These are phyloP conservation scores for Plectropomus leopardus DNA, from an alignment of 2,113 vertebrate species.

Conservation along the genomic window DNA sequence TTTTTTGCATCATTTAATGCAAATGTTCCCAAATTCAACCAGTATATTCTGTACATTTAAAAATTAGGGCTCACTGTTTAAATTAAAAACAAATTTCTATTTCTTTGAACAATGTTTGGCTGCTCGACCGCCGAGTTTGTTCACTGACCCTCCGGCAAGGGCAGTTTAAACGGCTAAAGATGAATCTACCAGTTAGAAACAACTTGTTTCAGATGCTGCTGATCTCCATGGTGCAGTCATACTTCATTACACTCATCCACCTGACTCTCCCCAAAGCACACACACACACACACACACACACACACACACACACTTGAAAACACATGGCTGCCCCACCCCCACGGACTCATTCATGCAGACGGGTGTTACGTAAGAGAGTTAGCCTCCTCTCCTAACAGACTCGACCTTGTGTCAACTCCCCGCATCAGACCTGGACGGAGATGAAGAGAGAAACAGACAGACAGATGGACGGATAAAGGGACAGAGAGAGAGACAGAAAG, in stretches of 20 bases:
- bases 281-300: not conserved
- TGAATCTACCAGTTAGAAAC: constrained; percentile 3
- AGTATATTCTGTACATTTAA: not conserved
- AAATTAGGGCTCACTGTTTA: not conserved
- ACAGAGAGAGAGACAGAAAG: not conserved
- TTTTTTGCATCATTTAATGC: not conserved
- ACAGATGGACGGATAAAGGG: not conserved
- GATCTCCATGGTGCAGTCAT: not conserved
- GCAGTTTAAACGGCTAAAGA: constrained; percentile 7
- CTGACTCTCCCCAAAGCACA: not conserved
- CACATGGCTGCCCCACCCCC: constrained; percentile 46
- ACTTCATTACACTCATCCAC: constrained; percentile 20
- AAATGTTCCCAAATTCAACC: not conserved
- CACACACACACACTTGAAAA: not conserved
- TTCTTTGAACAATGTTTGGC: not conserved
- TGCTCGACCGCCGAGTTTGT: no score
- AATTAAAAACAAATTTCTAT: no score
- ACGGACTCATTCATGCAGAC: constrained; percentile 64
- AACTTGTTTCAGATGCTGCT: not conserved
- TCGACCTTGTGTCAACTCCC: constrained; percentile 61
- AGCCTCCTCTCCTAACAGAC: constrained; percentile 49
- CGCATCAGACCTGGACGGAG: constrained; percentile 34
- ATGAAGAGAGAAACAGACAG: not conserved
- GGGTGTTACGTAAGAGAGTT: constrained; percentile 70
- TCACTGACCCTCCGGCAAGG: not conserved